Evolutionary conservation across 2,888 invertebrate species (phyloP).

Genomic region (Ophraella communa): DNA sequence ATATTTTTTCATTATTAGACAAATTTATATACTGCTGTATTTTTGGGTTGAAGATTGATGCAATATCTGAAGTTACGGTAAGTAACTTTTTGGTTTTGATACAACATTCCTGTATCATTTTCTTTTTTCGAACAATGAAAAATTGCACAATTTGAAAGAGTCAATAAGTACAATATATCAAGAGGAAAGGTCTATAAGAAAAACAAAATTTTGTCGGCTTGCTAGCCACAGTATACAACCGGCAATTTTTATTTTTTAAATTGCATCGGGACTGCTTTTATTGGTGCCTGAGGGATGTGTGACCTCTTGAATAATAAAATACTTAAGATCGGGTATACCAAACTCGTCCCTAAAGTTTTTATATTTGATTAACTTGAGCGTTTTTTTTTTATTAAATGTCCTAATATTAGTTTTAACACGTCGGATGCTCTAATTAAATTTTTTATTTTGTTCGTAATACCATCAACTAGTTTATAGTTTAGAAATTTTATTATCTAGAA

Average conservation of each 20-base stretch:
- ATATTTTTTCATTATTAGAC: too few relatives aligned
- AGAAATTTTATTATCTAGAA: too few relatives aligned
- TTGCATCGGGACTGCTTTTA: background rate
- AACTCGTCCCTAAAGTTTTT: background rate
- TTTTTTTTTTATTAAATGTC: too few relatives aligned
- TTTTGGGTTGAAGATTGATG: background rate
- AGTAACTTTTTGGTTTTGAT: constrained; percentile 4
- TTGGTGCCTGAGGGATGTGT: background rate
- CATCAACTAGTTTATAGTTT: too few relatives aligned
- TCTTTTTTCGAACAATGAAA: constrained; percentile 15
- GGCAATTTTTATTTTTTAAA: background rate
- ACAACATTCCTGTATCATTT: constrained; percentile 25
- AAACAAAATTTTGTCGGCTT: constrained; percentile 7
- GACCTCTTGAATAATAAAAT: background rate
- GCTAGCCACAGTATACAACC: background rate
- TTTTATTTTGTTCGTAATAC: too few relatives aligned
- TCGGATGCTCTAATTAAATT: too few relatives aligned
- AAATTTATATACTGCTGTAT: background rate
- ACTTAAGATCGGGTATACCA: background rate
- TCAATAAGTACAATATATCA: constrained; percentile 25
- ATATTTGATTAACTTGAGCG: background rate
- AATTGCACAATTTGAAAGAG: constrained; percentile 13
- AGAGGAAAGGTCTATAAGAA: constrained; percentile 3
- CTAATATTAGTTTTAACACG: too few relatives aligned
- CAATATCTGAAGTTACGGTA: background rate